A percentile compares a stretch with the other conserved stretches of the same genome.
These are phyloP conservation scores for Ricordea florida DNA, from an alignment of 92 coral and sea anemone genomes.

Conservation along the genomic window DNA sequence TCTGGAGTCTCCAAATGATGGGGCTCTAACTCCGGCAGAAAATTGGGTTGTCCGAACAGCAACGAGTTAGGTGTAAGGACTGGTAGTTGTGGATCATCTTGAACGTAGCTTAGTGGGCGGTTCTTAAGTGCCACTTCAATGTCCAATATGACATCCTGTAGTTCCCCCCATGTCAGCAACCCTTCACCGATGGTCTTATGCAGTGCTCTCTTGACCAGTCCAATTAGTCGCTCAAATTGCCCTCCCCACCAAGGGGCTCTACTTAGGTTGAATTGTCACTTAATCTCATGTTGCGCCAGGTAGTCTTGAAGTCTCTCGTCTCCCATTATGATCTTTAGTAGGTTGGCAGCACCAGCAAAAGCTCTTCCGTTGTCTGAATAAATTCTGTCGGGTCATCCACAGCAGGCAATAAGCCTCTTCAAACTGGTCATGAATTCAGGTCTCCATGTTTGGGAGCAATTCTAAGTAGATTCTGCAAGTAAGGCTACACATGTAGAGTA, in stretches of 20 bases:
- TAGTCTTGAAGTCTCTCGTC: background rate
- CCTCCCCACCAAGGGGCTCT: conserved; percentile 12
- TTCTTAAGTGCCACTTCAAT: no score
- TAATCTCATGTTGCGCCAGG: background rate
- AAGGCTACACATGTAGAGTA: background rate
- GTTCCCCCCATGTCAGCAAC: no score
- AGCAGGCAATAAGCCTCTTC: background rate
- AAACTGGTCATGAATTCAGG: no score
- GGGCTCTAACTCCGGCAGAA: background rate
- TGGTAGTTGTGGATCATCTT: no score
- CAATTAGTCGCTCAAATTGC: background rate
- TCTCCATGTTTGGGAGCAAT: no score
- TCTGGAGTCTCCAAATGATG: background rate
- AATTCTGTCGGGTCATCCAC: background rate
- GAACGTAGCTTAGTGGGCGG: no score
- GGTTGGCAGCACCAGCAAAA: conserved; percentile 7
- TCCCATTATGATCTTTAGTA: background rate
- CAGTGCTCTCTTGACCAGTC: no score
- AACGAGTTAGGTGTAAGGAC: background rate
- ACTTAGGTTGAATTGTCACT: background rate
- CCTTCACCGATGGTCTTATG: no score
- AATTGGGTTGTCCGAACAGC: background rate
- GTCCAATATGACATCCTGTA: no score
- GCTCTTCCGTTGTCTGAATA: background rate
- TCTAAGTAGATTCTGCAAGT: no score